Evolutionary conservation across 2,113 vertebrate genomes (phyloP).

Genomic region (Semnornis frantzii): DNA sequence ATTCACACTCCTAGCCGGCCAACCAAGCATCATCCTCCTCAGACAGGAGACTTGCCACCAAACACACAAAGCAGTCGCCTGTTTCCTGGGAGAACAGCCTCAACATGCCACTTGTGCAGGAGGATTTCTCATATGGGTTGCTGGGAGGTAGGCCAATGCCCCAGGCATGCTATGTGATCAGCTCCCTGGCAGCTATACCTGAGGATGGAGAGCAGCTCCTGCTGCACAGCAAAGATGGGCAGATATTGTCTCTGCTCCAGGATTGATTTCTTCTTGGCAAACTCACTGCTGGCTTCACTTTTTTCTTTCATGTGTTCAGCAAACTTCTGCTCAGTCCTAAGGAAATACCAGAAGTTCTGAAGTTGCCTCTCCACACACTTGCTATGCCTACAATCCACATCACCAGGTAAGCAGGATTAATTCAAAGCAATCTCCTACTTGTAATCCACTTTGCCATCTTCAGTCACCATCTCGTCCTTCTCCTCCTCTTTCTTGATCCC

Average conservation of each 20-base stretch:
- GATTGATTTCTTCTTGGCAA: constrained; percentile 93
- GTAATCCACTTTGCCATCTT: constrained; percentile 97
- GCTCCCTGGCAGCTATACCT: constrained; percentile 74
- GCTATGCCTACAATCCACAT: fast-evolving
- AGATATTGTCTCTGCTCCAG: constrained; percentile 96
- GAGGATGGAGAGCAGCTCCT: constrained; percentile 95
- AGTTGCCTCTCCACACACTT: not conserved
- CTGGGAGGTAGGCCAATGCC: not conserved
- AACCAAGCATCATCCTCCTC: not conserved
- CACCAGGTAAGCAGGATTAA: not conserved
- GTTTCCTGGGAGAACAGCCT: not conserved
- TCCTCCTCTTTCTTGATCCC: constrained; percentile 93
- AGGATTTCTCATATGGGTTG: not conserved
- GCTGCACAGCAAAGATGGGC: constrained; percentile 96
- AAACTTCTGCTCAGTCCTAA: constrained; percentile 96
- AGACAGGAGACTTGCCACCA: not conserved
- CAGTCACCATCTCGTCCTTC: constrained; percentile 79
- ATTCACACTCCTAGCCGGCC: not conserved
- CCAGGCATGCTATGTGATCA: not conserved
- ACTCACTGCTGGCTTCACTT: constrained; percentile 93
- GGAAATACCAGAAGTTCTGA: not conserved
- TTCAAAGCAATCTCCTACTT: constrained; percentile 73
- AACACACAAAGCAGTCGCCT: not conserved
- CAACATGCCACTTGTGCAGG: fast-evolving
- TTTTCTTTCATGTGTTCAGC: constrained; percentile 98